A percentile compares a stretch with the other conserved stretches of the same genome.
Evolutionary conservation across 2,113 vertebrate genomes (phyloP).

Genomic region (Chaenogobius annularis): DNA sequence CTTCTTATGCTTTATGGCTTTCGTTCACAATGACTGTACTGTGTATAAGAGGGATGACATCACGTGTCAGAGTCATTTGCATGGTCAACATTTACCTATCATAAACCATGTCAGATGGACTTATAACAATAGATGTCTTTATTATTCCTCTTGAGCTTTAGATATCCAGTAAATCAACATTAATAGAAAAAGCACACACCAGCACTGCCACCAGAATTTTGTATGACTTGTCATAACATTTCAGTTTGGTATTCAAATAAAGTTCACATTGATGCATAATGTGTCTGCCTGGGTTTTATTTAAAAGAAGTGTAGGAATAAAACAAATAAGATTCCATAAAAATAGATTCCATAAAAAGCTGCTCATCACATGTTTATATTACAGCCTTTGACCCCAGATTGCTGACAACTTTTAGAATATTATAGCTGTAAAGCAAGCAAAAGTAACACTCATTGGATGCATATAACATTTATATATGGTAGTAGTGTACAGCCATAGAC

Average conservation of each 20-base stretch:
- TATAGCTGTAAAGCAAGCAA: not conserved
- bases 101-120: not conserved
- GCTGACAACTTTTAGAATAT: too few species aligned
- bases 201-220: constrained; percentile 2
- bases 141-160: not conserved
- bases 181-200: not conserved
- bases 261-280: constrained; percentile 37
- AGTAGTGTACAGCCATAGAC: not conserved
- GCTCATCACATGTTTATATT: not conserved
- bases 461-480: not conserved
- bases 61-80: not conserved
- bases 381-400: not conserved
- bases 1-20: constrained; percentile 7
- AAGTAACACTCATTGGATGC: not conserved
- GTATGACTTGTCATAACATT: constrained; percentile 1
- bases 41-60: constrained; percentile 6
- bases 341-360: not conserved
- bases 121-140: not conserved
- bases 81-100: not conserved
- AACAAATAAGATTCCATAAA: not conserved
- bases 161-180: not conserved
- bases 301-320: not conserved
- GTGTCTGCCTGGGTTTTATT: not conserved
- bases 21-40: constrained; percentile 18
- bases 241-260: constrained; percentile 49